A percentile compares a stretch with the other conserved stretches of the same genome.
These are phyloP conservation scores for Lagria hirta DNA, from an alignment of 2,888 invertebrate genomes.

Conservation along the genomic window DNA sequence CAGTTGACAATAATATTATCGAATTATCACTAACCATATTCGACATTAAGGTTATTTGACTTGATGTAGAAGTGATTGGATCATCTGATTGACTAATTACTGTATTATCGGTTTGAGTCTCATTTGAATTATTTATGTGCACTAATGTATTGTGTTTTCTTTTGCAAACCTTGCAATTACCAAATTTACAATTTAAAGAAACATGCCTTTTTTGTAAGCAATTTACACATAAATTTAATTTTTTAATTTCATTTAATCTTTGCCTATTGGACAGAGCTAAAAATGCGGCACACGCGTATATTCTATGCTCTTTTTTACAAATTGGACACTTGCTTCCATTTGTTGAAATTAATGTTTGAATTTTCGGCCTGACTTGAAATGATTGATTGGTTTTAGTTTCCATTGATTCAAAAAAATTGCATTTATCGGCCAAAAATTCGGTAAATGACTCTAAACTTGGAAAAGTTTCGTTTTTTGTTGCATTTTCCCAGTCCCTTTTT, in stretches of 20 bases:
- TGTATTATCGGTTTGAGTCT: too few species aligned
- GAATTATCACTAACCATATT: too few species aligned
- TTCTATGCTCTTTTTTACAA: constrained; percentile 4
- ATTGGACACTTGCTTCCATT: neutral
- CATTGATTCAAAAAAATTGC: neutral
- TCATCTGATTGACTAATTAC: too few species aligned
- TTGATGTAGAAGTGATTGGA: too few species aligned
- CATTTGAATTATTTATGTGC: too few species aligned
- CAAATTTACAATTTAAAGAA: constrained; percentile 12
- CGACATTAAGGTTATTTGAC: too few species aligned
- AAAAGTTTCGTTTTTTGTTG: neutral
- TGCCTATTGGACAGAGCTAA: constrained; percentile 2
- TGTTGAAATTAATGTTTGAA: neutral
- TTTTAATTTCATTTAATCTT: too few species aligned
- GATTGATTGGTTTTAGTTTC: neutral
- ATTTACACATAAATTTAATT: constrained; percentile 25
- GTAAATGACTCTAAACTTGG: neutral
- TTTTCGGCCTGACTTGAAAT: neutral
- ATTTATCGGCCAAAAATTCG: neutral
- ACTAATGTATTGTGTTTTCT: constrained; percentile 25
- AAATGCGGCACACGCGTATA: constrained; percentile 8
- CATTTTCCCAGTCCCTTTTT: neutral
- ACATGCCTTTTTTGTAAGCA: constrained; percentile 24
- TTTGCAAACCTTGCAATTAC: constrained; percentile 20
- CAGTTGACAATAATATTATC: too few species aligned